These are phyloP conservation scores for Chelon auratus DNA, from an alignment of 2,797 vertebrate genomes.

Conservation along the genomic window DNA sequence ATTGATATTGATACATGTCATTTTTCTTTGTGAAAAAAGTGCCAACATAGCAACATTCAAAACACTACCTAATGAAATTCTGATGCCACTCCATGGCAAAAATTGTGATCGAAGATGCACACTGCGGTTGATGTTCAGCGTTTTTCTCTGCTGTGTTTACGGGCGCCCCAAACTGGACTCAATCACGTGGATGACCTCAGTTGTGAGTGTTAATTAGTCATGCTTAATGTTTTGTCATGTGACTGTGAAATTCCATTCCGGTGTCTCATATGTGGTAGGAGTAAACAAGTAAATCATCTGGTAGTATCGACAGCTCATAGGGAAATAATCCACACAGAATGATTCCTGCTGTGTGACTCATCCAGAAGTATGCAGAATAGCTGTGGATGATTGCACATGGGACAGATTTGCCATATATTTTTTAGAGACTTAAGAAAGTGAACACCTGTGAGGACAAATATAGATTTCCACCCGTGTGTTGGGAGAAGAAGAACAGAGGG, in stretches of 20 bases:
- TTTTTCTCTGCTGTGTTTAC: neutral
- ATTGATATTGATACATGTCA: too few relatives aligned
- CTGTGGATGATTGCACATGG: conserved; percentile 8
- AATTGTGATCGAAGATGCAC: conserved; percentile 1
- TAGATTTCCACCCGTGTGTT: too few relatives aligned
- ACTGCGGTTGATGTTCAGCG: neutral
- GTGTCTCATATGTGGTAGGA: conserved; percentile 7
- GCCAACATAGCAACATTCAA: too few relatives aligned
- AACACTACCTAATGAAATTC: too few relatives aligned
- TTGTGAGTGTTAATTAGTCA: conserved; percentile 8
- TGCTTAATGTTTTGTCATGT: neutral
- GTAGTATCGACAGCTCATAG: conserved; percentile 3
- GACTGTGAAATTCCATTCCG: neutral
- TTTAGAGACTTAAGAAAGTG: too few relatives aligned
- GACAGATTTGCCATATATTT: conserved; percentile 4
- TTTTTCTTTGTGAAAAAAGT: too few relatives aligned
- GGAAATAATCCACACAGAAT: conserved; percentile 51
- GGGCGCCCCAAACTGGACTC: neutral
- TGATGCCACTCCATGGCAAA: neutral
- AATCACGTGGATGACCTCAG: conserved; percentile 1
- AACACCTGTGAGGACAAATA: too few relatives aligned
- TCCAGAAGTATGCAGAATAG: conserved; percentile 28
- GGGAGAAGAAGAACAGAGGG: too few relatives aligned
- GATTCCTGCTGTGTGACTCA: conserved; percentile 54
- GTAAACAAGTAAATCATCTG: conserved; percentile 29